Evolutionary conservation across 2,113 vertebrate species (phyloP), one percentile per base, ranked within the genome.

Genomic region (Pseudorhombus dupliciocellatus): DNA sequence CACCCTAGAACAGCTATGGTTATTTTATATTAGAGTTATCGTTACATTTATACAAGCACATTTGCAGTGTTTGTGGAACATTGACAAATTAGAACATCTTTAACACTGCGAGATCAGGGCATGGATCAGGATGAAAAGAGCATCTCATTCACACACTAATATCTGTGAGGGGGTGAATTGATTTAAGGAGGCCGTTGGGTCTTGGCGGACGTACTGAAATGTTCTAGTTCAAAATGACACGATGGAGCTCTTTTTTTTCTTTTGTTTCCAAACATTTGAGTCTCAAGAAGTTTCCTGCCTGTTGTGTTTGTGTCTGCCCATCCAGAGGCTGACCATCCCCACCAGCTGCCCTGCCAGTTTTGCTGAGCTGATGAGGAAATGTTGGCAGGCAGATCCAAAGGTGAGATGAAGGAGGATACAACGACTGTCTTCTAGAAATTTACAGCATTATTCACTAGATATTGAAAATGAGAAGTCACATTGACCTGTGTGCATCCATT

Each of bases 321-420:
- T 93, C 12, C 61, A 98, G 97, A 96, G 97, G 90, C 93, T 98
- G 85, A 99, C 97, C 92, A 96, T 99, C 93, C 97, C 97, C 73
- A 98, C 94, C 93, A 96, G 96, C 83, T 99, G 97, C 90, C 97
- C 97, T 56, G 92, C 91, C 89, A 98, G 97, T 89, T 98, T 99
- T 92, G 98, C 96, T 81, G 96, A 97, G 80, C 91, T 99, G 84
- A 95, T 99, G 94, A 95, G 90, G 77, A 95, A 96, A 4, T 99
- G 97, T 87, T 99, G 97, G 97, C 94, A 95, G 90, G 95, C 96
- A 40, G 96, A 99, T 55, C 94, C 98, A 81, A 99, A 97, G 95
- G 98, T 97, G 60, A 78, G n/a, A 22, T 37, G 37, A 57, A 18
- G 5, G 37, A 10, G n/a, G 20, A 64, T 2, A 22, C 6, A 34